phyloP scores from a whole-genome alignment of 2,113 vertebrate species.

The Ochotona princeps region DNA sequence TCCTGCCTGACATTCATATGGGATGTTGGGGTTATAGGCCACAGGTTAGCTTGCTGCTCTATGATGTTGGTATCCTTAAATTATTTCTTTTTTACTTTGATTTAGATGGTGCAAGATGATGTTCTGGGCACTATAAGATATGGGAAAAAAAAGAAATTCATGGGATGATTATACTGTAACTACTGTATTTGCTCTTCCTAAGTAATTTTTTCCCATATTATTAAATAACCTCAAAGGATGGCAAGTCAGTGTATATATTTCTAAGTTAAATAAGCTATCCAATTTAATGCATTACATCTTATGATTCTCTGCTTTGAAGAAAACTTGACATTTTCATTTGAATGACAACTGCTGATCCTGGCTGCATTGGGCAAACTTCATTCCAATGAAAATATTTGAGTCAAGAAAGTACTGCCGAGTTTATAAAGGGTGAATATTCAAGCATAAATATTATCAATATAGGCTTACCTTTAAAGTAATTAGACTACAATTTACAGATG shows the following conservation, averaged over 20 bases:
- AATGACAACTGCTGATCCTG: neutral
- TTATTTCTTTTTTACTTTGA: neutral
- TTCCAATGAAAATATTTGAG: neutral
- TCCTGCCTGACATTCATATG: too few relatives aligned
- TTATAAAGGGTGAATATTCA: neutral
- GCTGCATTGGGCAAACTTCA: neutral
- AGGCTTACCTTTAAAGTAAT: neutral
- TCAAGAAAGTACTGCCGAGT: neutral
- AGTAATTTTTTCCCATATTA: slow-evolving; percentile 14
- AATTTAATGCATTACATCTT: neutral
- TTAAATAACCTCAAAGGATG: neutral
- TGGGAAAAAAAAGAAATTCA: neutral
- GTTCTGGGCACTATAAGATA: neutral
- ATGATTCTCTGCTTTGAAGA: slow-evolving; percentile 14
- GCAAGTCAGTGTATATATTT: neutral
- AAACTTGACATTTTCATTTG: neutral
- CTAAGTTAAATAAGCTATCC: neutral
- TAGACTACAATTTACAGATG: neutral
- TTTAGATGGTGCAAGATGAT: neutral
- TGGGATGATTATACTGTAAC: neutral
- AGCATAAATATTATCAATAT: neutral
- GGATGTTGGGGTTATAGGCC: too few relatives aligned
- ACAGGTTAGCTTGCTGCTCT: too few relatives aligned
- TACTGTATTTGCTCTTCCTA: neutral
- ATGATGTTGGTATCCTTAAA: too few relatives aligned